These are phyloP conservation scores for Tragopan temminckii DNA, from an alignment of 2,797 vertebrate species.

Conservation along the genomic window DNA sequence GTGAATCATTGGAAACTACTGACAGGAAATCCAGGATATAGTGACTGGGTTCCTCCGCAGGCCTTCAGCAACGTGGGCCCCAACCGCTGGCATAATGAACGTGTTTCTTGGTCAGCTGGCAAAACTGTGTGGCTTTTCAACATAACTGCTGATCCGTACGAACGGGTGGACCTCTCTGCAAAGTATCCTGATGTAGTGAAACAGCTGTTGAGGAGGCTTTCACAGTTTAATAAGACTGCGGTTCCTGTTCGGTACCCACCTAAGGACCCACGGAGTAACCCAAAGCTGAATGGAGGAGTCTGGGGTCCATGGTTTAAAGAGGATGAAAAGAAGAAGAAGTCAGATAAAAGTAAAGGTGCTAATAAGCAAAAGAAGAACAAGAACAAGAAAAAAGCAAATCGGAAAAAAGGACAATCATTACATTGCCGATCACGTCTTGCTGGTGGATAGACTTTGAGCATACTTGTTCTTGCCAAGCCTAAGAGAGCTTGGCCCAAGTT, in stretches of 20 bases:
- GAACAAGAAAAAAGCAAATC: conserved; percentile 66
- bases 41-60: conserved; percentile 97
- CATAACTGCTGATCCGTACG: conserved; percentile 95
- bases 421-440: conserved; percentile 56
- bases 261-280: conserved; percentile 95
- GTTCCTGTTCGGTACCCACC: conserved; percentile 94
- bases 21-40: conserved; percentile 93
- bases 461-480: neutral
- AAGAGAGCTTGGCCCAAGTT: neutral
- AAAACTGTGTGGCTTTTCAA: conserved; percentile 98
- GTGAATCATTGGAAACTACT: conserved; percentile 96
- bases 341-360: conserved; percentile 77
- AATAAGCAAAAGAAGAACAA: conserved; percentile 80
- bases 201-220: conserved; percentile 89
- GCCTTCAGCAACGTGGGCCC: conserved; percentile 91
- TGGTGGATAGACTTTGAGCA: conserved; percentile 11
- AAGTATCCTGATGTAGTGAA: conserved; percentile 91
- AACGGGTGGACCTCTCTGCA: conserved; percentile 91
- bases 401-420: conserved; percentile 30
- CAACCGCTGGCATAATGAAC: conserved; percentile 93
- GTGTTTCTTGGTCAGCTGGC: conserved; percentile 87
- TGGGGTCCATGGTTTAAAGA: conserved; percentile 98
- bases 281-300: conserved; percentile 93
- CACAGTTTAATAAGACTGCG: conserved; percentile 91
- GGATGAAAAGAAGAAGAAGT: conserved; percentile 82